These are phyloP conservation scores for Echiichthys vipera DNA, from an alignment of 2,797 vertebrate species.

Conservation along the genomic window DNA sequence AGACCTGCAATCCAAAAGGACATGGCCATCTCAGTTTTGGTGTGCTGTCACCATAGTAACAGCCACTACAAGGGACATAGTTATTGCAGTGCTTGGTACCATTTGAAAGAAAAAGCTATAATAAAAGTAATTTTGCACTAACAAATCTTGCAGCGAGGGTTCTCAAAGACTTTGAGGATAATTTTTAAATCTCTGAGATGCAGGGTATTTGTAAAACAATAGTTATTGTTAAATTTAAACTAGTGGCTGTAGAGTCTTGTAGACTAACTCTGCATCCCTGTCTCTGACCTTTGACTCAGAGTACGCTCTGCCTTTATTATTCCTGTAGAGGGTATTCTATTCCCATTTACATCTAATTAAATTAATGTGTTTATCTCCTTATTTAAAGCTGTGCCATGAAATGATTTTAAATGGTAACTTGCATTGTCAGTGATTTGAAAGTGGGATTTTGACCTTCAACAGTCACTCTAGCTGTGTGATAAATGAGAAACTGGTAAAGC, in stretches of 20 bases:
- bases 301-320: neutral
- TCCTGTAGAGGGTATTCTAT: neutral
- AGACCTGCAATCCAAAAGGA: no score
- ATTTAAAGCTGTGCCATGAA: neutral
- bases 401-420: neutral
- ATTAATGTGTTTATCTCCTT: neutral
- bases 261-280: neutral
- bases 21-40: conserved; percentile 46
- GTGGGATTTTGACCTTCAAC: conserved; percentile 6
- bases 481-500: conserved; percentile 18
- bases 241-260: neutral
- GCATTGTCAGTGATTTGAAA: neutral
- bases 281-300: conserved; percentile 9
- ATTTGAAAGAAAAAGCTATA: conserved; percentile 32
- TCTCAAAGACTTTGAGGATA: conserved; percentile 14
- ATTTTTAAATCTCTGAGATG: conserved; percentile 20
- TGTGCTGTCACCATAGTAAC: conserved; percentile 67
- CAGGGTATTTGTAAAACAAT: conserved; percentile 5
- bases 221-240: conserved; percentile 8
- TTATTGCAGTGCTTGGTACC: conserved; percentile 49
- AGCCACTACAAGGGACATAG: conserved; percentile 48
- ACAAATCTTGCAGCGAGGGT: conserved; percentile 15
- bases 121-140: conserved; percentile 19
- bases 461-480: conserved; percentile 14
- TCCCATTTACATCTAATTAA: conserved; percentile 5